Evolutionary conservation across 1,140 invertebrate species (phyloP).

Genomic region (Venturia canescens): DNA sequence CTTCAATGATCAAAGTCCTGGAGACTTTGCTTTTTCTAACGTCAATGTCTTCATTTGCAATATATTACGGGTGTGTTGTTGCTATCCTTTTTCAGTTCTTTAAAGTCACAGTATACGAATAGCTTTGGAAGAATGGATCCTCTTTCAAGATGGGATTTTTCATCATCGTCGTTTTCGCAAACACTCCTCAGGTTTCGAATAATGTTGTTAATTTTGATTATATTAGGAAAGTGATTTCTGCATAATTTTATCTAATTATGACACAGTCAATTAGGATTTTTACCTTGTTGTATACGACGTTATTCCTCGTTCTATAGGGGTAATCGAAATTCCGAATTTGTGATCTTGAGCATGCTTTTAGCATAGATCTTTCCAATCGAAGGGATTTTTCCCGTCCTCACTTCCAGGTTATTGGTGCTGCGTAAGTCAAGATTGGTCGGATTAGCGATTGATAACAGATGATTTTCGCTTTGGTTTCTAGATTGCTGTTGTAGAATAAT

Average conservation of each 20-base stretch:
- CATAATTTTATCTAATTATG: slow-evolving; percentile 18
- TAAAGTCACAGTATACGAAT: slow-evolving; percentile 14
- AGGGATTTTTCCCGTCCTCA: slow-evolving; percentile 23
- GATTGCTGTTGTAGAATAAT: slow-evolving; percentile 42
- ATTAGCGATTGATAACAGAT: slow-evolving; percentile 46
- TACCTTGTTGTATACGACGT: background rate
- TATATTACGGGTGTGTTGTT: too few relatives aligned
- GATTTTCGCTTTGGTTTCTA: slow-evolving; percentile 41
- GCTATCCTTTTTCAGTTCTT: too few relatives aligned
- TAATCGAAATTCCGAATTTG: slow-evolving; percentile 9
- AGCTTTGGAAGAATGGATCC: slow-evolving; percentile 1
- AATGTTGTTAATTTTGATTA: slow-evolving; percentile 24
- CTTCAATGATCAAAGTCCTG: too few relatives aligned
- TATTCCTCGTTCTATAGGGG: slow-evolving; percentile 6
- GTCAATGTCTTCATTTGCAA: too few relatives aligned
- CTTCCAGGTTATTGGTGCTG: slow-evolving; percentile 39
- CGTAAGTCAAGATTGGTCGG: slow-evolving; percentile 33
- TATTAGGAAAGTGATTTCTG: slow-evolving; percentile 8
- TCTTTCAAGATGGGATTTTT: background rate
- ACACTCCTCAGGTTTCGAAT: background rate
- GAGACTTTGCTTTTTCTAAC: too few relatives aligned
- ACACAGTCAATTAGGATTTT: slow-evolving; percentile 8
- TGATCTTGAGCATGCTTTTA: background rate
- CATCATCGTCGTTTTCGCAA: background rate
- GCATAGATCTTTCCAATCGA: slow-evolving; percentile 35